phyloP scores from a whole-genome alignment of 2,797 vertebrate genomes.

The Artibeus lituratus region DNA sequence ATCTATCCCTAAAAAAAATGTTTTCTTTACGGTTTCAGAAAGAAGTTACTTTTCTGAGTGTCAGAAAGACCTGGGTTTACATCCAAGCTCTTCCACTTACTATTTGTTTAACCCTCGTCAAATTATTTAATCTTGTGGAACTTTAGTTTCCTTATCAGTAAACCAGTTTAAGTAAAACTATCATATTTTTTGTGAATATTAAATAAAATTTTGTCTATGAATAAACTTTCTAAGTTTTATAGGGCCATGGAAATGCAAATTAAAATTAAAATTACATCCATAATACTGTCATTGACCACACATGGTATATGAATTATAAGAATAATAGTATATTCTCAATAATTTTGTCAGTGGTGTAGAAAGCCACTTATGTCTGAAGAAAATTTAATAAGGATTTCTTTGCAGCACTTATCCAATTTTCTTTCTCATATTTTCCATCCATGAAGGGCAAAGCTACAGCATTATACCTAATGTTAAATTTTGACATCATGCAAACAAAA shows the following conservation, averaged over 20 bases:
- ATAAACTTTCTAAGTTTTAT: not conserved
- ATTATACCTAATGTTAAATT: not conserved
- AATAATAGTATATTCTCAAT: not conserved
- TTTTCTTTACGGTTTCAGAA: not conserved
- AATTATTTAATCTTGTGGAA: not conserved
- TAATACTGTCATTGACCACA: not conserved
- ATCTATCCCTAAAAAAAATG: not conserved
- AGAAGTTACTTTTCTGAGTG: not conserved
- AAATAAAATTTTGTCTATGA: not conserved
- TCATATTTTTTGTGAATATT: not conserved
- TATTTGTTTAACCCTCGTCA: not conserved
- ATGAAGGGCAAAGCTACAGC: not conserved
- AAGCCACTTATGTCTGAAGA: not conserved
- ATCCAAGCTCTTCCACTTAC: not conserved
- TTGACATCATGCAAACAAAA: not conserved
- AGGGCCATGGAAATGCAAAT: not conserved
- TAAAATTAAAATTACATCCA: not conserved
- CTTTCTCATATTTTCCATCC: not conserved
- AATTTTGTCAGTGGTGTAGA: not conserved
- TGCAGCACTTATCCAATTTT: not conserved
- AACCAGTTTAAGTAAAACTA: not conserved
- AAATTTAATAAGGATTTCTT: not conserved
- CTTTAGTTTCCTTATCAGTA: not conserved
- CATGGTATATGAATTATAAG: not conserved
- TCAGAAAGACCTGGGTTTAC: not conserved